Evolutionary conservation across 2,888 invertebrate genomes (phyloP).

Genomic region (Tipula helvola): DNA sequence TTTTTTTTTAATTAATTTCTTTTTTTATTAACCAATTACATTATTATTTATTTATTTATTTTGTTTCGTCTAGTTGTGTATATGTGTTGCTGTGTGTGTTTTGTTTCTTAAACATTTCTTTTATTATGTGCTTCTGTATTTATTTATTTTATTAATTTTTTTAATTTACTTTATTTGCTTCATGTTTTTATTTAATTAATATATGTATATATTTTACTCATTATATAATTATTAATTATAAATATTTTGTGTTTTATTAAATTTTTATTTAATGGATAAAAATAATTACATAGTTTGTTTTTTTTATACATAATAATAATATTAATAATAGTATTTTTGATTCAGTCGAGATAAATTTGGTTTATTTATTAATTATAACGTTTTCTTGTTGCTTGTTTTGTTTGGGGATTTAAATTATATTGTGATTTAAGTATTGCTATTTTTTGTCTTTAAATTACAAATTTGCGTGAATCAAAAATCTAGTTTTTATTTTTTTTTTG

Average conservation of each 20-base stretch:
- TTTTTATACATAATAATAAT: neutral
- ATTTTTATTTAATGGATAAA: neutral
- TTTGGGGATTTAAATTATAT: neutral
- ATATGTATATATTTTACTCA: neutral
- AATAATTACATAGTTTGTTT: neutral
- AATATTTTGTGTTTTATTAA: neutral
- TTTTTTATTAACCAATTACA: neutral
- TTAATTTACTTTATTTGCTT: neutral
- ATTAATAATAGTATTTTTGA: neutral
- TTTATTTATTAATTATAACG: neutral
- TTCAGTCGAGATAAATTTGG: neutral
- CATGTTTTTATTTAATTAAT: neutral
- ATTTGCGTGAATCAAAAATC: neutral
- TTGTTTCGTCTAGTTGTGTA: neutral
- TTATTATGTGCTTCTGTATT: neutral
- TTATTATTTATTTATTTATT: neutral
- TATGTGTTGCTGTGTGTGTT: neutral
- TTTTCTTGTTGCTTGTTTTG: neutral
- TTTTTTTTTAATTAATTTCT: neutral
- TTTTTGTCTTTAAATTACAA: neutral
- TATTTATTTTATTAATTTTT: neutral
- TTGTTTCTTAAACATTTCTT: neutral
- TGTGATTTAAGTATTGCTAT: neutral
- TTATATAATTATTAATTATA: neutral
- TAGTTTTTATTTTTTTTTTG: neutral